phyloP scores from a whole-genome alignment of 2,797 vertebrate species.

The Phaenicophaeus curvirostris region DNA sequence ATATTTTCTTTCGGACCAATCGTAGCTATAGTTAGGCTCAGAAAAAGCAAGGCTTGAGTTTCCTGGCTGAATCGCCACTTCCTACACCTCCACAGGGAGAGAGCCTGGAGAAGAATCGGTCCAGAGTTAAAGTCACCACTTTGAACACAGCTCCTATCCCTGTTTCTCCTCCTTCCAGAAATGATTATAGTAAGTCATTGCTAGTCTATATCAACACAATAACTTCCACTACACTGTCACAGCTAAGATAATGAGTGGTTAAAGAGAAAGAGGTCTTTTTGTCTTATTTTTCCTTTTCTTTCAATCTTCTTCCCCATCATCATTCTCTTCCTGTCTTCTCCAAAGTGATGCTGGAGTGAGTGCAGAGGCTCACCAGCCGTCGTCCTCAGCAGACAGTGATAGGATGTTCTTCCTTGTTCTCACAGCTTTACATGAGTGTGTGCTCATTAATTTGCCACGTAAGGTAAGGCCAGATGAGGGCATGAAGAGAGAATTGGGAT shows the following conservation, averaged over 20 bases:
- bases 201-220: background rate
- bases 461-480: background rate
- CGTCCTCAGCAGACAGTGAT: background rate
- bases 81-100: background rate
- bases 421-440: background rate
- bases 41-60: background rate
- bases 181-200: background rate
- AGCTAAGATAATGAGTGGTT: background rate
- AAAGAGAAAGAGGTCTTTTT: background rate
- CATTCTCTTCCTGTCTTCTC: background rate
- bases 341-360: background rate
- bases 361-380: background rate
- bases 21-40: background rate
- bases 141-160: background rate
- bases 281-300: background rate
- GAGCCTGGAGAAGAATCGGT: background rate
- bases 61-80: background rate
- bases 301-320: background rate
- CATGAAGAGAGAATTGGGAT: background rate
- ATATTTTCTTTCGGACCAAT: background rate
- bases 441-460: background rate
- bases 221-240: background rate
- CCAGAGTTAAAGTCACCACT: background rate
- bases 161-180: background rate
- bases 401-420: background rate